Evolutionary conservation across 2,888 invertebrate genomes (phyloP), one percentile per base, ranked within the genome.

Genomic region (Teleogryllus oceanicus): DNA sequence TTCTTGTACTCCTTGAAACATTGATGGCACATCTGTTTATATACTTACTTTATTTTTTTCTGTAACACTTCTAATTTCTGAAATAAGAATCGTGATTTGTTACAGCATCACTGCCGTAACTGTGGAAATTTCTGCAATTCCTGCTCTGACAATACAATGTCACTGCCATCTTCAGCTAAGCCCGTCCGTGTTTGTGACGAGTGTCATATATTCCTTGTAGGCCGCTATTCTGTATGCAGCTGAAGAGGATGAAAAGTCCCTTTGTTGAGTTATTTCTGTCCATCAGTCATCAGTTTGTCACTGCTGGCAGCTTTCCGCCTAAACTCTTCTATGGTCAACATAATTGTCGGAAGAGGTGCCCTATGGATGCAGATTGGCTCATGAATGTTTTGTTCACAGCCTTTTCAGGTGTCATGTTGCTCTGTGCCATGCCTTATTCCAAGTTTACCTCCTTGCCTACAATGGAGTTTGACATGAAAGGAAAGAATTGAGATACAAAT

Each of bases 131-230:
- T 96, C 89, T 99, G 98, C 87, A 92, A 92, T 83, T 89, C 92
- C 20, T 99, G 98, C 87, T 98, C 98, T 78, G 97, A 97, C 86
- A 97, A 97, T 87, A 92, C 93, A 1, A 94, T 95, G 88, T 92
- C 95, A 1, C 88, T 98, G 88, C 92, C 94, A 82, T 90, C 92
- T 12, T 91, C 93, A 83, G 89, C 92, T 20, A 96, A 96, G 86
- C 96, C 97, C 0, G 98, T 97, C 11, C 91, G 99, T 77, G 98
- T 98, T 18, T 99, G 98, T 88, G 96, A 98, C 89, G 91, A 90
- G 76, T 98, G 98, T 87, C 90, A 93, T 85, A 88, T 90, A 80
- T 85, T 89, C 80, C 87, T 93, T 78, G 88, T 92, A 75, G 90
- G 91, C 82, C 87, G 90, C 83, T 90, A 90, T 85, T 89, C 90